These are phyloP conservation scores for Cacoxenus indagator DNA, from an alignment of 2,888 invertebrate genomes.

Conservation along the genomic window DNA sequence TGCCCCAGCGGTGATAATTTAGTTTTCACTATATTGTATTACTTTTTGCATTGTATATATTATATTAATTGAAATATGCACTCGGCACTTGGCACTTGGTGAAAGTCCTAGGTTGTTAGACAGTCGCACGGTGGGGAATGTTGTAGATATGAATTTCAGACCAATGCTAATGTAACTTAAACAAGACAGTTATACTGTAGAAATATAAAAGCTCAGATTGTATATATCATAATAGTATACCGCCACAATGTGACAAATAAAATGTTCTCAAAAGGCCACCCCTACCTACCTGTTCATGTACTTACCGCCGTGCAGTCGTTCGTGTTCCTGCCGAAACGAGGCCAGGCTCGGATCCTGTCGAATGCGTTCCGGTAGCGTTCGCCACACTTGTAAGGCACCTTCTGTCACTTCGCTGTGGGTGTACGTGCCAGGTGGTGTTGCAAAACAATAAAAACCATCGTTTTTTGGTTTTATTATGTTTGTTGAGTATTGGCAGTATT, in stretches of 20 bases:
- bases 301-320: constrained; percentile 70
- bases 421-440: neutral
- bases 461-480: constrained; percentile 37
- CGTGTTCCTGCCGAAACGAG: constrained; percentile 73
- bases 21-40: neutral
- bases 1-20: constrained; percentile 36
- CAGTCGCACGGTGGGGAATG: neutral
- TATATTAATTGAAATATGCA: neutral
- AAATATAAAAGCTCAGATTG: neutral
- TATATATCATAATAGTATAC: neutral
- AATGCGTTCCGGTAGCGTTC: constrained; percentile 77
- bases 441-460: neutral
- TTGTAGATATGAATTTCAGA: constrained; percentile 1
- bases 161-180: constrained; percentile 56
- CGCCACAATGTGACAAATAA: constrained; percentile 3
- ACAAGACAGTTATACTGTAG: neutral
- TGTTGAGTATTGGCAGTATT: constrained; percentile 53
- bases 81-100: neutral
- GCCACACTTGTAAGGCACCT: constrained; percentile 77
- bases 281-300: constrained; percentile 23
- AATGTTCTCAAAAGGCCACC: neutral
- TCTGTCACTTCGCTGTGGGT: constrained; percentile 74
- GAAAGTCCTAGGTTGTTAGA: neutral
- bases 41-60: neutral
- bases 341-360: constrained; percentile 78